These are phyloP conservation scores for Pseudochaenichthys georgianus DNA, from an alignment of 2,797 vertebrate species.

Conservation along the genomic window DNA sequence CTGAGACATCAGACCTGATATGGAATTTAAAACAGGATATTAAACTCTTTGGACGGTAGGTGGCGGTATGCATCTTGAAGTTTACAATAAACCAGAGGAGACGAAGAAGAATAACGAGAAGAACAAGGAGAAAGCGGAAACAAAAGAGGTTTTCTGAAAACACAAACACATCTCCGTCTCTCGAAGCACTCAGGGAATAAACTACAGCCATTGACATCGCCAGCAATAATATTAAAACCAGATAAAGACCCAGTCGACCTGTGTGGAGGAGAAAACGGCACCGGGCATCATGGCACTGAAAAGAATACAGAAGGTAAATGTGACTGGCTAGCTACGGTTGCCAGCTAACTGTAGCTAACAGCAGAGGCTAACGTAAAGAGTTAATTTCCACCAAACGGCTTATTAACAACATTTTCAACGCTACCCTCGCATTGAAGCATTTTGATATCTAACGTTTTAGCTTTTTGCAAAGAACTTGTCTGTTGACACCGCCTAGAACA, in stretches of 20 bases:
- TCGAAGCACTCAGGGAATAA: conserved; percentile 69
- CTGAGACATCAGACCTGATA: too few relatives aligned
- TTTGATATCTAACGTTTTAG: not conserved
- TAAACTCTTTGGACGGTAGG: too few relatives aligned
- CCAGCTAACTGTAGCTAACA: conserved; percentile 45
- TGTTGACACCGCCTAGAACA: conserved; percentile 35
- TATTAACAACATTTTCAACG: not conserved
- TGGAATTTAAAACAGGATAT: too few relatives aligned
- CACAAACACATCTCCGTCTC: conserved; percentile 66
- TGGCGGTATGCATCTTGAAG: too few relatives aligned
- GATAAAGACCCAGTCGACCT: not conserved
- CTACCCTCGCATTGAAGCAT: not conserved
- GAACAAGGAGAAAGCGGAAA: conserved; percentile 69
- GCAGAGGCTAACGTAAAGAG: conserved; percentile 16
- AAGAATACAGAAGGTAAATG: conserved; percentile 77
- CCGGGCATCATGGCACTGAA: conserved; percentile 70
- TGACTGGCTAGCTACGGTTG: conserved; percentile 28
- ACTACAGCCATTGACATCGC: conserved; percentile 51
- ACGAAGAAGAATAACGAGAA: too few relatives aligned
- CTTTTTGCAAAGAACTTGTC: not conserved
- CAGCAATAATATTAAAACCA: conserved; percentile 46
- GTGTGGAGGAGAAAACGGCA: conserved; percentile 16
- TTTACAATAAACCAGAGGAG: too few relatives aligned
- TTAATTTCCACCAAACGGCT: not conserved
- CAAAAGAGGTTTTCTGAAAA: conserved; percentile 67